These are phyloP conservation scores for Ceratothoa steindachneri DNA, from an alignment of 2,888 invertebrate species.

Conservation along the genomic window DNA sequence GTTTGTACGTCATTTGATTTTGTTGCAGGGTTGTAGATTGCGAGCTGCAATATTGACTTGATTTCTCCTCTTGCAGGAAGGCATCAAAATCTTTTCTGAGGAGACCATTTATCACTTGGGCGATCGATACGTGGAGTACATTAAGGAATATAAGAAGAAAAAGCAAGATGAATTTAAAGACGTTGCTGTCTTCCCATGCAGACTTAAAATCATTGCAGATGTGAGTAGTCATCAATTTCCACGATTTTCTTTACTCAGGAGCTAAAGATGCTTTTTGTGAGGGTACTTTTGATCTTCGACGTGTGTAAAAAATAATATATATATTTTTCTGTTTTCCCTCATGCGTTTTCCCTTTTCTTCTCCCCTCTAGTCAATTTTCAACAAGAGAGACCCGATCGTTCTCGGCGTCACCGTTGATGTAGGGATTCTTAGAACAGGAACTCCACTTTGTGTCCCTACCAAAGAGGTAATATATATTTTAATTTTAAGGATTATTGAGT, in stretches of 20 bases:
- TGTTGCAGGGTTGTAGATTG: no score
- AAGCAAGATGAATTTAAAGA: conserved; percentile 94
- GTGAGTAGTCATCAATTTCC: conserved; percentile 54
- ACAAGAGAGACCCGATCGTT: conserved; percentile 96
- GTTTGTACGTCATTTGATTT: no score
- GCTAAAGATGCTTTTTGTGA: not conserved
- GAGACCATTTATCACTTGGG: conserved; percentile 99
- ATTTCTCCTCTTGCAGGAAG: conserved; percentile 48
- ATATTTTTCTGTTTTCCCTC: no score
- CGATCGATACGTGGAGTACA: conserved; percentile 89
- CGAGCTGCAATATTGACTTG: not conserved
- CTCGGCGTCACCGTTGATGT: conserved; percentile 92
- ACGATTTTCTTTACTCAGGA: conserved; percentile 17
- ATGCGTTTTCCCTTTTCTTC: no score
- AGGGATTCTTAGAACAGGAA: conserved; percentile 91
- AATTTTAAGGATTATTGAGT: conserved; percentile 83
- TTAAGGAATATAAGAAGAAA: conserved; percentile 82
- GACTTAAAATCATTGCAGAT: conserved; percentile 71
- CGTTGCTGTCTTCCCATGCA: conserved; percentile 97
- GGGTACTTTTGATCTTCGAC: not conserved
- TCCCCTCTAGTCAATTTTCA: conserved; percentile 68
- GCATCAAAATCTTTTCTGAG: conserved; percentile 61
- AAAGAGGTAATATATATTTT: conserved; percentile 95
- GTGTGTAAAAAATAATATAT: conserved; percentile 9
- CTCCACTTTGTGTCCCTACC: conserved; percentile 93